Evolutionary conservation across 2,888 invertebrate genomes (phyloP).

Genomic region (Druceiella hillmani): DNA sequence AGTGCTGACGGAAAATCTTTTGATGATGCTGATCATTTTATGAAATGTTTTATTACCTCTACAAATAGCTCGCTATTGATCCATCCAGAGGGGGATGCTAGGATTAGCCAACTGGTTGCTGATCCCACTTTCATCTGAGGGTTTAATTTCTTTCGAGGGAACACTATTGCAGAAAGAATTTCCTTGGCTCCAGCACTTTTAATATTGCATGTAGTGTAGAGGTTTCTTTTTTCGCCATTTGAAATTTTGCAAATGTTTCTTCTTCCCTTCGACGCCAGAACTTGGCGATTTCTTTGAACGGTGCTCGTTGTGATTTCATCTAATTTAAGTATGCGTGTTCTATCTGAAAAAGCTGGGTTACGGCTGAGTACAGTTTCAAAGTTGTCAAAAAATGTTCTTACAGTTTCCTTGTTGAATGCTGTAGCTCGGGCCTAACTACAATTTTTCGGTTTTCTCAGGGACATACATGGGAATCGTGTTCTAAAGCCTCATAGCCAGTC

Average conservation of each 20-base stretch:
- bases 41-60: conserved; percentile 28
- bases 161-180: conserved; percentile 28
- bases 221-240: conserved; percentile 26
- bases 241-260: conserved; percentile 23
- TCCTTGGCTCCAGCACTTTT: conserved; percentile 23
- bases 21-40: conserved; percentile 21
- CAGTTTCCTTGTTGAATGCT: conserved; percentile 16
- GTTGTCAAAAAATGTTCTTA: no score
- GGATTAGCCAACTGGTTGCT: conserved; percentile 27
- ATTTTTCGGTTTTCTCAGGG: conserved; percentile 18
- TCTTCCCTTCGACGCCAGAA: conserved; percentile 17
- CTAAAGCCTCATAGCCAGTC: no score
- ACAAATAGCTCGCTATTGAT: conserved; percentile 27
- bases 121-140: conserved; percentile 28
- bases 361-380: no score
- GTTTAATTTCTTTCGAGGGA: conserved; percentile 27
- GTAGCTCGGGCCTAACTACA: conserved; percentile 17
- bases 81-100: conserved; percentile 28
- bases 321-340: conserved; percentile 16
- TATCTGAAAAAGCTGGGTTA: conserved; percentile 20
- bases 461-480: conserved; percentile 12
- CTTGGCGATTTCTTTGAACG: no score
- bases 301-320: conserved; percentile 22
- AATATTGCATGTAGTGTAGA: no score
- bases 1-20: conserved; percentile 21